Conservation (phyloP, 2,797 vertebrate species). For the Euphonia xanthogaster region DNA sequence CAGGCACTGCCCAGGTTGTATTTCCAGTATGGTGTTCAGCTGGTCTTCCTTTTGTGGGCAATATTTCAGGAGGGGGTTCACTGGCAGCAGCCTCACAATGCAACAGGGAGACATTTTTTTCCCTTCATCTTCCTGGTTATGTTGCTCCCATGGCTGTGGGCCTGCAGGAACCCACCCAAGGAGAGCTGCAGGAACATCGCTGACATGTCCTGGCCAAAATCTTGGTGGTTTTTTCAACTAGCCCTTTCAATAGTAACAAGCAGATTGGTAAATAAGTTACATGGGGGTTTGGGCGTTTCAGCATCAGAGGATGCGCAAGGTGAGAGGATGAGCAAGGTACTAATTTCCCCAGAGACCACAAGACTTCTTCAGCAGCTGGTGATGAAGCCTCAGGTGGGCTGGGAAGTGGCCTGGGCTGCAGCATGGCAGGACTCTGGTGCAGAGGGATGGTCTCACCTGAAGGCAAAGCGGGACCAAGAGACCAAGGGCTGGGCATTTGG, state of each 20-base stretch:
- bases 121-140: background rate
- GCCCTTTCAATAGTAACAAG: background rate
- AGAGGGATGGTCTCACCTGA: background rate
- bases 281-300: accelerated
- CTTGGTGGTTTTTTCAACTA: background rate
- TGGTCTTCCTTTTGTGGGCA: background rate
- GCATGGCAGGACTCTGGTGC: background rate
- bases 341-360: background rate
- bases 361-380: background rate
- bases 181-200: background rate
- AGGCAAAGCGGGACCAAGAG: accelerated
- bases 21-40: background rate
- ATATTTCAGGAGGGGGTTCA: background rate
- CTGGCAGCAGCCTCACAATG: accelerated
- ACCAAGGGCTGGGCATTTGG: background rate
- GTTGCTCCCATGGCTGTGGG: background rate
- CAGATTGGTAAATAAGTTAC: background rate
- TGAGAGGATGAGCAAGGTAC: background rate
- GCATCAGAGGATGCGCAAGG: background rate
- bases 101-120: background rate
- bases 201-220: background rate
- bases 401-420: background rate
- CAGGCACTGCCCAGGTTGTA: background rate
- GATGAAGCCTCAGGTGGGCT: background rate
- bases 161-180: background rate